Evolutionary conservation across 1,140 invertebrate species (phyloP).

Genomic region (Cepaea nemoralis): DNA sequence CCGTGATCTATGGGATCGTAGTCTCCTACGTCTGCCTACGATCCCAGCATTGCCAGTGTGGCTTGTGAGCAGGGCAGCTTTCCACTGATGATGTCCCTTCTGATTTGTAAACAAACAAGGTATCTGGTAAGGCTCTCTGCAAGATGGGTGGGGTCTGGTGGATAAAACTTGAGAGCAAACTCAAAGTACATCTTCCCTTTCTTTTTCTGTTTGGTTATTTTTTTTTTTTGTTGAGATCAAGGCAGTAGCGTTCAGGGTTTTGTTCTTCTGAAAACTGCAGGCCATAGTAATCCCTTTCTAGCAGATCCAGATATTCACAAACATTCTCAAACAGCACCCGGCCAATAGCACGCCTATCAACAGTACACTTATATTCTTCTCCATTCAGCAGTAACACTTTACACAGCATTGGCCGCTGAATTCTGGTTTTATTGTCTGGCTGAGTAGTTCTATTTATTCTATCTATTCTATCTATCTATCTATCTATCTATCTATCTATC

Average conservation of each 20-base stretch:
- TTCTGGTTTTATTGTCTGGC: slow-evolving; percentile 4
- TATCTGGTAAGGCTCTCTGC: slow-evolving; percentile 97
- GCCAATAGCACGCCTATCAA: slow-evolving; percentile 84
- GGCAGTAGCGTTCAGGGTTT: slow-evolving; percentile 40
- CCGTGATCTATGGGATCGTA: slow-evolving; percentile 87
- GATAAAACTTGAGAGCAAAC: slow-evolving; percentile 99
- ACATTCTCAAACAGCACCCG: slow-evolving; percentile 88
- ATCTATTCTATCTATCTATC: too few species aligned
- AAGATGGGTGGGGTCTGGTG: slow-evolving; percentile 95
- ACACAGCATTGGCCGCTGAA: slow-evolving; percentile 1
- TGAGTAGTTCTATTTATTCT: too few species aligned
- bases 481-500: too few species aligned
- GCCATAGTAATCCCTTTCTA: slow-evolving; percentile 97
- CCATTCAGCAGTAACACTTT: slow-evolving; percentile 20
- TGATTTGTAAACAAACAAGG: slow-evolving; percentile 93
- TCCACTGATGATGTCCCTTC: slow-evolving; percentile 91
- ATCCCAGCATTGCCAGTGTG: slow-evolving; percentile 95
- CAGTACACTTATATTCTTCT: neutral
- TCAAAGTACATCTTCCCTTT: slow-evolving; percentile 92
- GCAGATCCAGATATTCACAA: slow-evolving; percentile 88
- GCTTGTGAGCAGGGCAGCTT: slow-evolving; percentile 96
- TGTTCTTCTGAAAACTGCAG: slow-evolving; percentile 82
- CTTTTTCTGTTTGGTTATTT: too few species aligned
- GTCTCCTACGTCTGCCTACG: slow-evolving; percentile 97
- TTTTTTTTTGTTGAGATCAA: too few species aligned